A percentile compares a stretch with the other conserved stretches of the same genome.
These are phyloP conservation scores for Aplysia californica DNA, from an alignment of 1,140 invertebrate genomes.

Conservation along the genomic window DNA sequence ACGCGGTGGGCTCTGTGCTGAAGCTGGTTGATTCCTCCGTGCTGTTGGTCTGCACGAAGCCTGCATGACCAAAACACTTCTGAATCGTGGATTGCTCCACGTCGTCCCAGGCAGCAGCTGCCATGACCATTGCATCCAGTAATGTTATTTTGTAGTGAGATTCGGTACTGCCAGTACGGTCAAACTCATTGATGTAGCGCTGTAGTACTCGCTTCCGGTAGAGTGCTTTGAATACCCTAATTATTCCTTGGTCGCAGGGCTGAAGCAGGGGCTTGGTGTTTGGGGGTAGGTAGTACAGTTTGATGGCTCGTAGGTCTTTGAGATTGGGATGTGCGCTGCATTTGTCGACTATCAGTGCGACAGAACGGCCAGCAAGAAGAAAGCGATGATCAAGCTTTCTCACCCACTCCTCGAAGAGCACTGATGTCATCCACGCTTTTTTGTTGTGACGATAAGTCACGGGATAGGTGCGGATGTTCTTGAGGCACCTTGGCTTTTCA, in stretches of 20 bases:
- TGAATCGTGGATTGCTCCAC: background rate
- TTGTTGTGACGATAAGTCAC: background rate
- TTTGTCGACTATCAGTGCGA: background rate
- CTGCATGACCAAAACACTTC: background rate
- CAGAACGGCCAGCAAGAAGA: background rate
- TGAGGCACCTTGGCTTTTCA: background rate
- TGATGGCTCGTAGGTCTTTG: too few species aligned
- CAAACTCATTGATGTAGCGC: background rate
- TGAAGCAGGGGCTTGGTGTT: background rate
- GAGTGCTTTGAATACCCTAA: background rate
- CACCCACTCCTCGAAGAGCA: slow-evolving; percentile 3
- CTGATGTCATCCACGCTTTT: slow-evolving; percentile 7
- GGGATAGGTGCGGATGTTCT: background rate
- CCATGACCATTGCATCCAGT: background rate
- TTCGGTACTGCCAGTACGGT: background rate
- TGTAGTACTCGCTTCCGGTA: background rate
- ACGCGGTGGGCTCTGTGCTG: too few species aligned
- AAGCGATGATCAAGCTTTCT: background rate
- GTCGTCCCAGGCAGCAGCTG: background rate
- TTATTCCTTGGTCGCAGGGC: background rate
- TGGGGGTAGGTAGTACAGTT: background rate
- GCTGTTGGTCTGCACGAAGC: background rate
- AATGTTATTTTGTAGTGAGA: background rate
- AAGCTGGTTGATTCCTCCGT: background rate
- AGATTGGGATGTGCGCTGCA: too few species aligned